These are phyloP conservation scores for Nymphalis polychloros DNA, from an alignment of 2,888 invertebrate genomes.

Conservation along the genomic window DNA sequence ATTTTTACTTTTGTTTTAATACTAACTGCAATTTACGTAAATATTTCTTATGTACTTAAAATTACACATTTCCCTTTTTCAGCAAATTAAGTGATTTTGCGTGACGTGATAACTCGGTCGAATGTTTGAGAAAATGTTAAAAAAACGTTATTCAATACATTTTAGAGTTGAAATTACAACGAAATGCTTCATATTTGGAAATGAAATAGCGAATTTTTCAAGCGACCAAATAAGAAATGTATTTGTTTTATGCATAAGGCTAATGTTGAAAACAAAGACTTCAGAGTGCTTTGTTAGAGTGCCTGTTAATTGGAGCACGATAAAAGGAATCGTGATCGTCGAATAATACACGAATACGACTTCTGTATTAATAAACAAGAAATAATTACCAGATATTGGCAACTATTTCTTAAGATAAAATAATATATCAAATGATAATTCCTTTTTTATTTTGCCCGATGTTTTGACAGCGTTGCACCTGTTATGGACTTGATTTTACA, in stretches of 20 bases:
- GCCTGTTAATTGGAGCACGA: slow-evolving; percentile 24
- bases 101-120: slow-evolving; percentile 46
- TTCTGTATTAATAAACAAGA: not conserved
- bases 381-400: no score
- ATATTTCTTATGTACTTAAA: slow-evolving; percentile 37
- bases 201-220: slow-evolving; percentile 32
- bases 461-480: no score
- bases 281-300: slow-evolving; percentile 20
- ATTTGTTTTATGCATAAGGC: slow-evolving; percentile 27
- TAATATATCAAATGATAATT: no score
- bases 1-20: not conserved
- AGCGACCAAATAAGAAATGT: slow-evolving; percentile 25
- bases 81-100: slow-evolving; percentile 62
- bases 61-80: slow-evolving; percentile 41
- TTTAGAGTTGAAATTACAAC: slow-evolving; percentile 1
- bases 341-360: not conserved
- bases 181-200: not conserved
- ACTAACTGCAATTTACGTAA: slow-evolving; percentile 14
- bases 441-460: no score
- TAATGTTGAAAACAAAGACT: slow-evolving; percentile 29
- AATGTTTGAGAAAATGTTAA: slow-evolving; percentile 17
- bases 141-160: not conserved
- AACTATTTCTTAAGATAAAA: no score
- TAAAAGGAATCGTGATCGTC: slow-evolving; percentile 12
- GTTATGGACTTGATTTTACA: no score